Conservation (phyloP, 53 echinoderm and acorn worm species). For the Echinometra lucunter region DNA sequence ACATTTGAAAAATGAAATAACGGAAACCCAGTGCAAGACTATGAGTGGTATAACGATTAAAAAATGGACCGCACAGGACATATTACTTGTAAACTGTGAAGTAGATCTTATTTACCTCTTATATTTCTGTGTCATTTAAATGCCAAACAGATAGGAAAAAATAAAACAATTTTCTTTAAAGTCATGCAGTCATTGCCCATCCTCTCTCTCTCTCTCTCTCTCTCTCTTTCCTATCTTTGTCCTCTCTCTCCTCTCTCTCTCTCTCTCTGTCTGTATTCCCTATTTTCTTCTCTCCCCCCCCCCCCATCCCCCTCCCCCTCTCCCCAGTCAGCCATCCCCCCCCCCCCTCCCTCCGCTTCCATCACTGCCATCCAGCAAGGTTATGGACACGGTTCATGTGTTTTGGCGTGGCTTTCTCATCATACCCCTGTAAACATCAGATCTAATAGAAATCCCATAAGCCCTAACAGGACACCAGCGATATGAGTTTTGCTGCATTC, state of each 20-base stretch:
- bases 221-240: neutral
- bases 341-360: neutral
- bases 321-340: no score
- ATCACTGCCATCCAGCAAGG: slow-evolving; percentile 7
- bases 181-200: neutral
- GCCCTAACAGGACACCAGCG: neutral
- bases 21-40: no score
- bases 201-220: neutral
- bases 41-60: no score
- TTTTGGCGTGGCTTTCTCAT: slow-evolving; percentile 25
- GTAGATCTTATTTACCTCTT: no score
- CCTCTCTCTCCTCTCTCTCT: no score
- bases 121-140: no score
- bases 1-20: no score
- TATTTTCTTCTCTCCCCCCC: no score
- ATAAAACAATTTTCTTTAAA: no score
- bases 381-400: slow-evolving; percentile 6
- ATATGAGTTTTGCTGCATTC: neutral
- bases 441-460: slow-evolving; percentile 58
- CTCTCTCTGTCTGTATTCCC: neutral
- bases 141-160: no score
- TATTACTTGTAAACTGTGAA: no score
- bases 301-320: neutral
- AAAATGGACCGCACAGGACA: no score
- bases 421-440: slow-evolving; percentile 18